These are phyloP conservation scores for Halichoerus grypus DNA, from an alignment of 2,113 vertebrate genomes.

Conservation along the genomic window DNA sequence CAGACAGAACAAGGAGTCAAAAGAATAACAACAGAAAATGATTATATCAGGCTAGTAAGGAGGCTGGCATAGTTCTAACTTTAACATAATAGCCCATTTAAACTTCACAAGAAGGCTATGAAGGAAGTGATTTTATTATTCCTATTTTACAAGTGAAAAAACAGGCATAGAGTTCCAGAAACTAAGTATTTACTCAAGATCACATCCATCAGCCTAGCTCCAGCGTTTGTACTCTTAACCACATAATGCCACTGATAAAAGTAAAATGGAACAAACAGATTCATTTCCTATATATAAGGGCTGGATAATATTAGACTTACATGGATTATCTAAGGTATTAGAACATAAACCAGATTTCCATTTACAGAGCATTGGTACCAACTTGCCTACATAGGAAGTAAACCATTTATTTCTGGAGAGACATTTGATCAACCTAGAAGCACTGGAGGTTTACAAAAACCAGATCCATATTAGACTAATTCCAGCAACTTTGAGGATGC, in stretches of 20 bases:
- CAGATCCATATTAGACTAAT: background rate
- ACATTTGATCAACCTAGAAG: background rate
- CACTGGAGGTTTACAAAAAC: background rate
- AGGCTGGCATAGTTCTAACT: background rate
- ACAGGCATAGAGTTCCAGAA: background rate
- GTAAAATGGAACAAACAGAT: background rate
- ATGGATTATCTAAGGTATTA: background rate
- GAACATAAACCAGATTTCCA: background rate
- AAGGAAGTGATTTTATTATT: background rate
- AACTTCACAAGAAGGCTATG: background rate
- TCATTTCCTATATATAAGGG: background rate
- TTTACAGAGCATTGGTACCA: background rate
- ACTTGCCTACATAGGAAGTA: background rate
- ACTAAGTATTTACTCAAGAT: background rate
- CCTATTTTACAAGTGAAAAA: background rate
- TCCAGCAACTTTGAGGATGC: background rate
- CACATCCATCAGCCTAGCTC: background rate
- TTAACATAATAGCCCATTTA: background rate
- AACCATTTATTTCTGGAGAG: slow-evolving; percentile 43
- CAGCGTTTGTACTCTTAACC: background rate
- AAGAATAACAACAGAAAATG: background rate
- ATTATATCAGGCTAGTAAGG: background rate
- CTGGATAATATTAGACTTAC: background rate
- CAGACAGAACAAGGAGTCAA: background rate
- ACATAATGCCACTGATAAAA: background rate